Percentiles rank a stretch among this genome's conserved stretches.
These are phyloP conservation scores for Mechanitis mazaeus DNA, from an alignment of 2,888 invertebrate genomes.

Conservation along the genomic window DNA sequence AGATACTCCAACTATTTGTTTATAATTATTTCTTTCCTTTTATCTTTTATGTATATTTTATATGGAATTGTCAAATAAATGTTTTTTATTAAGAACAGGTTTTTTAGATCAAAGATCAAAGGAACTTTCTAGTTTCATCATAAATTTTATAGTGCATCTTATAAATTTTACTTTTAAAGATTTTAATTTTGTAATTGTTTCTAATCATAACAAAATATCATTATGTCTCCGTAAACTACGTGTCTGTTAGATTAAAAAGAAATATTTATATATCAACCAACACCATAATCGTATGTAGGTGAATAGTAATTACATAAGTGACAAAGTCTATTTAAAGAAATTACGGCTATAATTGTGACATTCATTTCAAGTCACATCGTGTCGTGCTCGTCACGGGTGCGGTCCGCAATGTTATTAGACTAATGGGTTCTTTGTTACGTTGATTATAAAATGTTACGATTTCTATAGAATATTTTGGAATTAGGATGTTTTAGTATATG, in stretches of 20 bases:
- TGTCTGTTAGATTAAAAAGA: not conserved
- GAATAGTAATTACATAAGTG: conserved; percentile 20
- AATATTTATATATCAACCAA: not conserved
- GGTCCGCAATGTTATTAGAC: conserved; percentile 46
- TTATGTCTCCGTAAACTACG: not conserved
- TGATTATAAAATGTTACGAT: conserved; percentile 8
- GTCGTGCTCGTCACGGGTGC: conserved; percentile 36
- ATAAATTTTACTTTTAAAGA: no score
- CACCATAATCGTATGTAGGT: conserved; percentile 3
- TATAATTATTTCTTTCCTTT: no score
- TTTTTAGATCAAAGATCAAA: no score
- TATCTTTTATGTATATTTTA: no score
- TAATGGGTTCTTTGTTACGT: conserved; percentile 47
- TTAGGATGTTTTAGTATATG: not conserved
- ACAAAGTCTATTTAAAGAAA: conserved; percentile 18
- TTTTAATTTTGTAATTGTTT: no score
- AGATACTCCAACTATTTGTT: no score
- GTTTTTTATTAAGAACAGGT: no score
- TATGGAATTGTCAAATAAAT: no score
- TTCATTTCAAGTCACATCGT: conserved; percentile 26
- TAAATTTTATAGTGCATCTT: no score
- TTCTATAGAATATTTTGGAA: not conserved
- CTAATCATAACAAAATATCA: no score
- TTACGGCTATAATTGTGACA: conserved; percentile 22
- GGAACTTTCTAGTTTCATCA: no score